Conservation (phyloP, 2,797 vertebrate species). For the Hydrophis major region DNA sequence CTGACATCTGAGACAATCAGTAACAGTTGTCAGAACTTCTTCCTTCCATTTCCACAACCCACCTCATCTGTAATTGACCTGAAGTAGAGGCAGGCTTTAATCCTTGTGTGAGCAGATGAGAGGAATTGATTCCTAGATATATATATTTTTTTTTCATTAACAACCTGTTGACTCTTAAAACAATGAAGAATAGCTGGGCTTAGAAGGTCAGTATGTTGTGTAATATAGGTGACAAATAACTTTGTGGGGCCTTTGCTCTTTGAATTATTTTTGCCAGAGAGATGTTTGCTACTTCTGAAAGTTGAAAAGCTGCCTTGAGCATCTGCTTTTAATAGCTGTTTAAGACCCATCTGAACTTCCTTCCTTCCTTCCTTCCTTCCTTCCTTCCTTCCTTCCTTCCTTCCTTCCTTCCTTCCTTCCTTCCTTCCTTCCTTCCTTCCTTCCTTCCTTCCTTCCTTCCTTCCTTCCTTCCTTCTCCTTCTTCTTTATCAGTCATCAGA, state of each 20-base stretch:
- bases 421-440: no score
- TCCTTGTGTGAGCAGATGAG: conserved; percentile 76
- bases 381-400: no score
- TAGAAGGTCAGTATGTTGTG: neutral
- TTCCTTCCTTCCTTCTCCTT: no score
- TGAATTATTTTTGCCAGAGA: neutral
- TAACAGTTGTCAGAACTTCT: conserved; percentile 49
- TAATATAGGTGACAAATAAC: conserved; percentile 14
- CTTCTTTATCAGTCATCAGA: no score
- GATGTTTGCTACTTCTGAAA: fast-evolving
- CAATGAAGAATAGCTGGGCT: conserved; percentile 53
- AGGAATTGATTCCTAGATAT: conserved; percentile 70
- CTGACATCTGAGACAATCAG: conserved; percentile 15
- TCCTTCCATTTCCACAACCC: conserved; percentile 66
- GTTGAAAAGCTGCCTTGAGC: neutral
- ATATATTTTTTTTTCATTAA: conserved; percentile 76
- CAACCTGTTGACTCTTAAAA: conserved; percentile 65
- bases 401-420: no score
- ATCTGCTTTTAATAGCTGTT: neutral
- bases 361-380: no score
- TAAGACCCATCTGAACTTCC: neutral
- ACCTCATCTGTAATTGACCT: conserved; percentile 80
- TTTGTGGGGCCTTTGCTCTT: conserved; percentile 11
- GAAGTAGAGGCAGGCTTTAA: conserved; percentile 71
- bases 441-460: no score